A percentile compares a stretch with the other conserved stretches of the same genome.
Conservation (phyloP, 2,113 vertebrate species). For the Prolemur simus region DNA sequence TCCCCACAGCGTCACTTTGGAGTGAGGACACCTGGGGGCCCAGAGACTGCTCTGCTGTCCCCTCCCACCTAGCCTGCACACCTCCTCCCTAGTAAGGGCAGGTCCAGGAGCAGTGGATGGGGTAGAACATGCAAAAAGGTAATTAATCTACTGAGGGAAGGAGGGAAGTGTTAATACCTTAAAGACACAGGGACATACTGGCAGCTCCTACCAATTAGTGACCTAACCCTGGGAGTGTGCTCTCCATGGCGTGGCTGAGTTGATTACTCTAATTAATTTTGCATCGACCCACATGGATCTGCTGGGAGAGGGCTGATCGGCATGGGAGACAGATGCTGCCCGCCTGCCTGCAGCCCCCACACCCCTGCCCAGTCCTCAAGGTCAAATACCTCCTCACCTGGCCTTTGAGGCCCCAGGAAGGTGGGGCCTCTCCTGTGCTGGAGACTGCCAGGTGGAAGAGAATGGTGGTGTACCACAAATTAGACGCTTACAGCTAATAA, state of each 20-base stretch:
- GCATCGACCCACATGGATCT: conserved; percentile 84
- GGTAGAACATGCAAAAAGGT: conserved; percentile 77
- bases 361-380: background rate
- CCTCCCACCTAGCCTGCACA: background rate
- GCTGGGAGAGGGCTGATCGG: conserved; percentile 76
- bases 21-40: too few relatives aligned
- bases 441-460: background rate
- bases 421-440: background rate
- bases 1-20: background rate
- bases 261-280: conserved; percentile 91
- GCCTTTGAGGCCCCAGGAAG: background rate
- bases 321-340: conserved; percentile 53
- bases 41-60: background rate
- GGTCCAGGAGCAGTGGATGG: background rate
- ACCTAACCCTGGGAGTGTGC: conserved; percentile 82
- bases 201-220: conserved; percentile 87
- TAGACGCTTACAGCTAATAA: too few relatives aligned
- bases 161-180: conserved; percentile 81
- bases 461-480: background rate
- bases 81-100: rapidly evolving
- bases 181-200: conserved; percentile 82
- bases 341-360: background rate
- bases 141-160: conserved; percentile 77
- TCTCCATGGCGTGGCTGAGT: conserved; percentile 80
- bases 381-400: background rate